Base-by-base conservation (phyloP, 2,888 invertebrate genomes). In the Polyommatus icarus region DNA sequence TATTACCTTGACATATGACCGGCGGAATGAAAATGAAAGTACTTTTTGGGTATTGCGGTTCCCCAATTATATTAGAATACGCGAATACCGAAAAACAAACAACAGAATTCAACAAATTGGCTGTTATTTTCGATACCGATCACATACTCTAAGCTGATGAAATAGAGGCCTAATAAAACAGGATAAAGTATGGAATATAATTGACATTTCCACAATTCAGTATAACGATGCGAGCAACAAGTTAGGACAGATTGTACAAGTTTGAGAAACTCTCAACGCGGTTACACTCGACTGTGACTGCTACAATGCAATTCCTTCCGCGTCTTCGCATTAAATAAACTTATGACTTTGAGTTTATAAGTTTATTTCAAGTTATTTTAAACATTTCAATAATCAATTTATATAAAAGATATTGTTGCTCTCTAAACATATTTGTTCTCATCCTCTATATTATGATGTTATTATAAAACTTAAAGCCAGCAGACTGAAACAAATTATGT, bases 91-190 rank as follows among this genome's bases (percentile, higher is more conserved):
- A 72, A 72, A 36, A 72, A 72, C 40, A 40, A 40, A 36, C 10
- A 20, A 10, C 10, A 20, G 20, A 72, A 72, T 36, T 72, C 36
- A n/a, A 72, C 72, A 72, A 72, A 72, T 72, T 72, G 72, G 36
- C 40, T 72, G 36, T 72, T 72, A 72, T 72, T 72, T 72, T 72
- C 32, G 36, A 72, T n/a, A 7, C 4, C 72, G 20, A 36, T n/a
- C 40, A 40, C 7, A 8, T 36, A 40, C 72, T 40, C 72, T 72
- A n/a, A 40, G 72, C 36, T 40, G 36, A 72, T 40, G 36, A 71
- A 32, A 72, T 36, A 72, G 72, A 61, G 10, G 61, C 10, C 61
- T 6, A 24, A 61, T 24, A 61, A 61, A n/a, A 72, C 72, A 72
- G 20, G 10, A 24, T 61, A 20, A 24, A 24, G 20, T 61, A 61